Conservation (phyloP, 2,888 invertebrate species). For the Bhutanitis thaidina region DNA sequence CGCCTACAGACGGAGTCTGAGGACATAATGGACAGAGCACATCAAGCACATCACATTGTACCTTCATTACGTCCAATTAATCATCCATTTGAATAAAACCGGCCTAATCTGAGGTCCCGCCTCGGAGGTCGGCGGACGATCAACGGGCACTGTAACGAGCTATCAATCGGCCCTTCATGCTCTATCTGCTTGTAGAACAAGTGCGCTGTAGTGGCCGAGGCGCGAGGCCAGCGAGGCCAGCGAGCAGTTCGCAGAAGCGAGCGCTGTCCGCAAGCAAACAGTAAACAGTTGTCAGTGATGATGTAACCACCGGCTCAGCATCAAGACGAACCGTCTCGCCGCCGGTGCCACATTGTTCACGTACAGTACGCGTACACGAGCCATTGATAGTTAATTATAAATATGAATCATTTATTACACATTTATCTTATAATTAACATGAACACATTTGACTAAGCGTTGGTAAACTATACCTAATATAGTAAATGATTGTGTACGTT, state of each 20-base stretch:
- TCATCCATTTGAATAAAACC: background rate
- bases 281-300: background rate
- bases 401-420: too few species aligned
- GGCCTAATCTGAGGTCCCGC: background rate
- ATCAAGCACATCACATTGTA: background rate
- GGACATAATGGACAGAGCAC: too few species aligned
- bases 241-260: background rate
- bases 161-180: conserved; percentile 3
- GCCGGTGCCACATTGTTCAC: too few species aligned
- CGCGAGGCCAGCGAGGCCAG: background rate
- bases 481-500: too few species aligned
- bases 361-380: too few species aligned
- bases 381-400: too few species aligned
- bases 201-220: background rate
- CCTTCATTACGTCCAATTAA: background rate
- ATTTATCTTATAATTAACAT: too few species aligned
- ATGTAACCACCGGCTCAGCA: too few species aligned
- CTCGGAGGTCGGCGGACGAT: background rate
- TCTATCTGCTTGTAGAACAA: background rate
- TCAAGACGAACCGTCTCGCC: too few species aligned
- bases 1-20: too few species aligned
- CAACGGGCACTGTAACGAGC: conserved; percentile 1
- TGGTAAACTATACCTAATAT: too few species aligned
- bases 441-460: too few species aligned
- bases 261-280: background rate